Percentiles rank a stretch among this genome's conserved stretches.
Evolutionary conservation across 2,797 vertebrate genomes (phyloP).

Genomic region (Phoebastria nigripes): DNA sequence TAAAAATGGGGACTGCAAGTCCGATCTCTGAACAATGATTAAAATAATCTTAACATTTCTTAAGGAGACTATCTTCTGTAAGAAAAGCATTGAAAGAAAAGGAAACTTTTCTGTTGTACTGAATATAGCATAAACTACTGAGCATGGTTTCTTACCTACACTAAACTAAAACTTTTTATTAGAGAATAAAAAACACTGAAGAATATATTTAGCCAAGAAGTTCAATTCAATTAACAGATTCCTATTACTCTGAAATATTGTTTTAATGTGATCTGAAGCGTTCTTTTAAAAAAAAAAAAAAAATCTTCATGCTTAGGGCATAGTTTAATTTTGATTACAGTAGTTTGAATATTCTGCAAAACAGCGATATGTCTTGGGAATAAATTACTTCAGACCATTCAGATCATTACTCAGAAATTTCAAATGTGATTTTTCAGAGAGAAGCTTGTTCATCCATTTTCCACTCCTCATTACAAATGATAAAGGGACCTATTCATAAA

Average conservation of each 20-base stretch:
- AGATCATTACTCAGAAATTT: constrained; percentile 25
- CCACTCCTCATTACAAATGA: constrained; percentile 33
- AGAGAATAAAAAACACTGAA: neutral
- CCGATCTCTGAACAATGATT: neutral
- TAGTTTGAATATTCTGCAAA: constrained; percentile 15
- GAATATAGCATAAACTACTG: neutral
- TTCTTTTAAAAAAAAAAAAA: neutral
- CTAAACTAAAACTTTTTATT: neutral
- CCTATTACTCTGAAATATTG: neutral
- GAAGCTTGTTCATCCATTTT: constrained; percentile 23
- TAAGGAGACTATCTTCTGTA: neutral
- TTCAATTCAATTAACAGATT: neutral
- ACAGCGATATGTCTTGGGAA: constrained; percentile 20
- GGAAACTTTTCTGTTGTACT: neutral
- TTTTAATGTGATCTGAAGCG: neutral
- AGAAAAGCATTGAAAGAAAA: neutral
- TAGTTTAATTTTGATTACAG: constrained; percentile 11
- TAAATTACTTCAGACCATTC: constrained; percentile 5
- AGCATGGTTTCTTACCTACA: neutral
- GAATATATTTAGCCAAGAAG: neutral
- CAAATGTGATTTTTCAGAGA: neutral
- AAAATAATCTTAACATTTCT: neutral
- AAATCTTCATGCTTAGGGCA: neutral
- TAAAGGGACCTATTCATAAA: neutral
- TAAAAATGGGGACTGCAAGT: neutral